These are phyloP conservation scores for Hoplostethus mediterraneus DNA, from an alignment of 2,797 vertebrate species.

Conservation along the genomic window DNA sequence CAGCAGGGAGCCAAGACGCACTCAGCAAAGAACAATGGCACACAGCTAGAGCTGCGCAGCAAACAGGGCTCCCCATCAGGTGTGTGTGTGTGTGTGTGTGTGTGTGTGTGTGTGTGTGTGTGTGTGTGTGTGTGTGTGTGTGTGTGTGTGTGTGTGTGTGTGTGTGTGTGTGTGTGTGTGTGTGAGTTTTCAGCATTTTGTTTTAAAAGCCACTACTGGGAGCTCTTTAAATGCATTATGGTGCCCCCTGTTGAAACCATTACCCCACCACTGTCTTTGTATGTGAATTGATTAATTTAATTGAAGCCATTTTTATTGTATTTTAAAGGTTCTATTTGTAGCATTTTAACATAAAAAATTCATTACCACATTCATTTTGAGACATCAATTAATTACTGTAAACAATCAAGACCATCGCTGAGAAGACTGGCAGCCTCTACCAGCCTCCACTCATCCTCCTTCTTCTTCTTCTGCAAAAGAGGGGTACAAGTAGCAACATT, in stretches of 20 bases:
- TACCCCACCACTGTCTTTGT: not conserved
- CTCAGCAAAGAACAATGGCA: conserved; percentile 89
- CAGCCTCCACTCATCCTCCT: too few relatives aligned
- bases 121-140: conserved; percentile 24
- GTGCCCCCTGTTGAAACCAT: not conserved
- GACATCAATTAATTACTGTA: too few relatives aligned
- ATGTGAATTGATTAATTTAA: not conserved
- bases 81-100: conserved; percentile 59
- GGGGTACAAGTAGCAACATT: too few relatives aligned
- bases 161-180: conserved; percentile 3
- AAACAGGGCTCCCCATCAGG: conserved; percentile 87
- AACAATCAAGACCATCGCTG: too few relatives aligned
- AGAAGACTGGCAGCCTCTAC: too few relatives aligned
- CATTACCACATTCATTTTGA: too few relatives aligned
- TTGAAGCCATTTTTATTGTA: too few relatives aligned
- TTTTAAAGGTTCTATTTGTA: too few relatives aligned
- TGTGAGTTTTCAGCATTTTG: conserved; percentile 7
- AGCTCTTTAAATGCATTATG: not conserved
- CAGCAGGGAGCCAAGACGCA: conserved; percentile 93
- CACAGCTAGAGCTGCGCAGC: conserved; percentile 90
- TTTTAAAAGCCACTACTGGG: conserved; percentile 39
- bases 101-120: conserved; percentile 33
- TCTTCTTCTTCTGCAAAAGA: too few relatives aligned
- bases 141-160: conserved; percentile 48
- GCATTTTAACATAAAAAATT: too few relatives aligned